phyloP scores from a whole-genome alignment of 2,888 invertebrate genomes.

The Toxonevra muliebris region DNA sequence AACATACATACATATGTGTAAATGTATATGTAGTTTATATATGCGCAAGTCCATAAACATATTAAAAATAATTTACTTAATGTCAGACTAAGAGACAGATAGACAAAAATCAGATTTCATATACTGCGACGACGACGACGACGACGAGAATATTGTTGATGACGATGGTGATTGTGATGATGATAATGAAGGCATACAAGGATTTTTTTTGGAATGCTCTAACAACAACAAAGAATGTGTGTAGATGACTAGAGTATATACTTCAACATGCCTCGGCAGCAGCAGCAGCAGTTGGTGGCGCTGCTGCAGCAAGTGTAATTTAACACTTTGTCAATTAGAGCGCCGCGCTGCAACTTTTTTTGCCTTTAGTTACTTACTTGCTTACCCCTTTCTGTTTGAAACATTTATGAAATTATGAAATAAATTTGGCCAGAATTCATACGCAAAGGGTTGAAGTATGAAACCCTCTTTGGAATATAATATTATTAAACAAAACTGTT shows the following conservation, averaged over 20 bases:
- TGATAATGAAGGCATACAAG: neutral
- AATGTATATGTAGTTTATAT: neutral
- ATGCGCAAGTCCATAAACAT: conserved; percentile 57
- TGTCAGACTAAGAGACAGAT: conserved; percentile 25
- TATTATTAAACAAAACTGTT: too few relatives aligned
- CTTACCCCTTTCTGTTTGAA: too few relatives aligned
- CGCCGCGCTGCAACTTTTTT: neutral
- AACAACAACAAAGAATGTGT: neutral
- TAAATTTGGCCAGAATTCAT: too few relatives aligned
- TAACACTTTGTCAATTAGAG: conserved; percentile 14
- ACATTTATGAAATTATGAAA: conserved; percentile 1
- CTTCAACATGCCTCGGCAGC: neutral
- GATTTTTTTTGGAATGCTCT: neutral
- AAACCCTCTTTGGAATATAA: too few relatives aligned
- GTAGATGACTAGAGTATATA: too few relatives aligned
- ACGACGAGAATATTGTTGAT: too few relatives aligned
- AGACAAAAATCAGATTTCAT: neutral
- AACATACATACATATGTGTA: conserved; percentile 3
- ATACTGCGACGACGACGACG: too few relatives aligned
- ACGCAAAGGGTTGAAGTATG: too few relatives aligned
- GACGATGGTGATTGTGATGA: neutral
- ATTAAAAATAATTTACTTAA: conserved; percentile 64
- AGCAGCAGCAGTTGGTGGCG: neutral
- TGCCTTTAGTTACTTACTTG: neutral
- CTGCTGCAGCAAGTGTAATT: neutral